A percentile compares a stretch with the other conserved stretches of the same genome.
Conservation (phyloP, 2,797 vertebrate species). For the Oreonectes daqikongensis region DNA sequence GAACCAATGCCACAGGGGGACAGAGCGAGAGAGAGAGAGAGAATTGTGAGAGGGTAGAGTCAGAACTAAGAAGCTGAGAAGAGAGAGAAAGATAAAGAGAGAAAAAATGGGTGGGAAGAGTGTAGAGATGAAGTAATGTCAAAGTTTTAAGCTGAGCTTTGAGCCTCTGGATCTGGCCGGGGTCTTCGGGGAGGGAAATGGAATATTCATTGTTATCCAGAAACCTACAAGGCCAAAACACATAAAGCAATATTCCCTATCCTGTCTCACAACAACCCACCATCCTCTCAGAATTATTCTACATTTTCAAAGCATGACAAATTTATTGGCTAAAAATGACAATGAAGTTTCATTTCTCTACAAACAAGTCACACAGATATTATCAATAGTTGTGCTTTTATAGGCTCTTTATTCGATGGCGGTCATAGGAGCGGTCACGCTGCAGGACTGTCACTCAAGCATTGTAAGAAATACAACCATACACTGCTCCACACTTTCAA, state of each 20-base stretch:
- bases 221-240: constrained; percentile 50
- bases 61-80: background rate
- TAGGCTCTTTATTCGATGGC: too few species aligned
- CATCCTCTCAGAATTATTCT: background rate
- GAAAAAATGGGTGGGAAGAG: constrained; percentile 22
- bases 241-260: constrained; percentile 57
- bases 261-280: constrained; percentile 29
- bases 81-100: background rate
- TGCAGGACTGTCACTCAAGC: too few species aligned
- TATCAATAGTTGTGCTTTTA: too few species aligned
- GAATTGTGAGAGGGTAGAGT: constrained; percentile 1
- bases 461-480: too few species aligned
- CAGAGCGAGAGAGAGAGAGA: background rate
- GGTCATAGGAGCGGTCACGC: too few species aligned
- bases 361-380: too few species aligned
- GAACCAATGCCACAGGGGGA: constrained; percentile 49
- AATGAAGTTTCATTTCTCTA: background rate
- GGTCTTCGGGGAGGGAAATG: constrained; percentile 50
- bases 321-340: background rate
- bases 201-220: constrained; percentile 58
- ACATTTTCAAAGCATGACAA: background rate
- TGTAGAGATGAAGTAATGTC: constrained; percentile 45
- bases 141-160: constrained; percentile 41
- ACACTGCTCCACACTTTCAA: too few species aligned
- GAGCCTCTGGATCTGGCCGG: background rate